Evolutionary conservation across 2,888 invertebrate genomes (phyloP).

Genomic region (Agrypnus murinus): DNA sequence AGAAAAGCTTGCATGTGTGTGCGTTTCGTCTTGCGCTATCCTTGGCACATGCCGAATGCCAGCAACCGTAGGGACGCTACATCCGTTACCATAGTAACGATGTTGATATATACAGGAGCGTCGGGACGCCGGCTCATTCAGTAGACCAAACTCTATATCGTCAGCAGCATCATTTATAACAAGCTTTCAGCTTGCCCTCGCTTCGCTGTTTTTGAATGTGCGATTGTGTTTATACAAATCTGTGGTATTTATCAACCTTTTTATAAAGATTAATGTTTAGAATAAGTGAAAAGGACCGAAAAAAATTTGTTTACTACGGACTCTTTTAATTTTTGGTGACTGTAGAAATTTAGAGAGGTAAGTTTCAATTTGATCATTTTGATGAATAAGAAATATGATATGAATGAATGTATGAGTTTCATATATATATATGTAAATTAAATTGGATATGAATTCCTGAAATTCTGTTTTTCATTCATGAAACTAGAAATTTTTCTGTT

Average conservation of each 20-base stretch:
- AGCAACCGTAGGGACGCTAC: conserved; percentile 53
- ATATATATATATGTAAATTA: too few relatives aligned
- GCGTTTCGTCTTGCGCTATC: conserved; percentile 46
- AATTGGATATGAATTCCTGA: too few relatives aligned
- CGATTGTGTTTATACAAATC: conserved; percentile 22
- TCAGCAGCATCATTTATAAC: conserved; percentile 17
- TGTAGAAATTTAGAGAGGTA: conserved; percentile 23
- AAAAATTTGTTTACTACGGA: conserved; percentile 5
- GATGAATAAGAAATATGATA: too few relatives aligned
- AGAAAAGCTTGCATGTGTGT: conserved; percentile 14
- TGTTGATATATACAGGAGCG: conserved; percentile 66
- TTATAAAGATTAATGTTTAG: conserved; percentile 16
- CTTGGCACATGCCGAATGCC: conserved; percentile 55
- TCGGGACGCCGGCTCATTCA: conserved; percentile 66
- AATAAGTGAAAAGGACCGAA: conserved; percentile 13
- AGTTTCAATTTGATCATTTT: too few relatives aligned
- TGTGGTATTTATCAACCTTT: conserved; percentile 31
- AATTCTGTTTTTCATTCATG: too few relatives aligned
- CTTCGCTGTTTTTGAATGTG: conserved; percentile 35
- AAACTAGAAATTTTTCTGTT: too few relatives aligned
- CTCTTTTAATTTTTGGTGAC: background rate
- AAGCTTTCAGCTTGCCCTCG: conserved; percentile 18
- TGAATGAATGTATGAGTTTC: too few relatives aligned
- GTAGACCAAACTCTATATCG: conserved; percentile 54
- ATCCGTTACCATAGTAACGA: conserved; percentile 63